Conservation (phyloP, 2,797 vertebrate species). For the Sciaenops ocellatus region DNA sequence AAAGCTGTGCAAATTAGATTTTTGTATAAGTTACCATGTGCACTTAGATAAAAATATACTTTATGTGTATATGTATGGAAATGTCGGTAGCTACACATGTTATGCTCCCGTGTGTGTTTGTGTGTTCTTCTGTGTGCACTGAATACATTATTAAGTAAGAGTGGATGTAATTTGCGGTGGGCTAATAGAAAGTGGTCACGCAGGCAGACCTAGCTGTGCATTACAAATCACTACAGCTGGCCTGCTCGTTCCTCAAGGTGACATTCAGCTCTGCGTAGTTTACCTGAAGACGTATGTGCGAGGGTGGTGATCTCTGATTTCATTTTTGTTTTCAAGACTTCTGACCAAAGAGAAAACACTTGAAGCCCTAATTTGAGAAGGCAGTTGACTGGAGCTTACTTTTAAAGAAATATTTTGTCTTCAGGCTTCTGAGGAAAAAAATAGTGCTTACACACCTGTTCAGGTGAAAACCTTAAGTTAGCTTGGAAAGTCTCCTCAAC, state of each 20-base stretch:
- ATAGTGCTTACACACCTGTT: background rate
- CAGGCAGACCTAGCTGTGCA: conserved; percentile 59
- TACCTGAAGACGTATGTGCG: conserved; percentile 60
- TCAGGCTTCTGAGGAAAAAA: conserved; percentile 10
- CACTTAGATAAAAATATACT: conserved; percentile 1
- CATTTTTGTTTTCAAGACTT: conserved; percentile 1
- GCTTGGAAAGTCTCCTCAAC: background rate
- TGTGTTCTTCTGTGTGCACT: conserved; percentile 10
- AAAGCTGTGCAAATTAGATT: background rate
- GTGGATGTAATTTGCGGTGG: conserved; percentile 68
- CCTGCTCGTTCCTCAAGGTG: conserved; percentile 68
- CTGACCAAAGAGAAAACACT: conserved; percentile 2
- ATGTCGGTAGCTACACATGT: background rate
- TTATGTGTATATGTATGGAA: conserved; percentile 8
- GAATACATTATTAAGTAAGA: conserved; percentile 61
- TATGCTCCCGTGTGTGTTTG: background rate
- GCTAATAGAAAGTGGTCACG: conserved; percentile 70
- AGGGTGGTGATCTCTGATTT: conserved; percentile 4
- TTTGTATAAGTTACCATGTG: conserved; percentile 7
- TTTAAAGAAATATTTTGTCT: background rate
- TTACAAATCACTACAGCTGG: conserved; percentile 71
- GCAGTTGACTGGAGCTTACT: conserved; percentile 15
- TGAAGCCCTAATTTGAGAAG: conserved; percentile 1
- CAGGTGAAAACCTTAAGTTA: background rate
- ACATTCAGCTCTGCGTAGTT: conserved; percentile 61